Evolutionary conservation across 2,888 invertebrate species (phyloP), one percentile per base, ranked within the genome.

Genomic region (Heliconius erato): DNA sequence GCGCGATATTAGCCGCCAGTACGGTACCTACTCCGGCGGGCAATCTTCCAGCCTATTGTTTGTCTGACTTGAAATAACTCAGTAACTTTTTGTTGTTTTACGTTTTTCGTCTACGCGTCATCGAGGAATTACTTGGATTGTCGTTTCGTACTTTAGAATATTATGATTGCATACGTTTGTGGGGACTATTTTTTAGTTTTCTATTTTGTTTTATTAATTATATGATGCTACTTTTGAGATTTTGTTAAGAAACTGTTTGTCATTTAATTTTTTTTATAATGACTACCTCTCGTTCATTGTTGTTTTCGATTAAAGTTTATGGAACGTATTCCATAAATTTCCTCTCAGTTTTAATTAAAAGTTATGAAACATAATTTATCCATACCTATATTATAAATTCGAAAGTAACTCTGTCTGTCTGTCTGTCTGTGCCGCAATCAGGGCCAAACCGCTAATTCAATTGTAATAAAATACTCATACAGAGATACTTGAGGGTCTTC

Each of bases 11-110:
- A 78, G 89, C 90, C 89, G 91, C 19, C 49, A 54, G 49, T 54
- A 19, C 19, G 35, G 35, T 23, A 23, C 0, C 11, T n/a, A 63
- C n/a, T 90, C 89, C 87, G 89, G 87, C 90, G 91, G 93, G 92
- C 93, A 91, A 82, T 84, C 88, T 89, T 91, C 91, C 92, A 93
- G 85, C 81, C 87, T 86, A 90, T 91, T 90, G 90, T 91, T 90
- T 88, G 83, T 77, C 71, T 83, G 87, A 79, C 85, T 86, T 80
- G 85, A 91, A 91, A 92, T 91, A 92, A 86, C 87, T 85, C 65
- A 54, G 28, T 69, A 67, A 77, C 54, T 81, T 32, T 32, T 32
- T 69, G 76, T 49, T 74, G 54, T 76, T 74, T 67, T 80, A 74
- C 80, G 44, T 80, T 74, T 76, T 80, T 77, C 59, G 69, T 81